phyloP scores from a whole-genome alignment of 2,113 vertebrate genomes.

The Hystrix cristata region DNA sequence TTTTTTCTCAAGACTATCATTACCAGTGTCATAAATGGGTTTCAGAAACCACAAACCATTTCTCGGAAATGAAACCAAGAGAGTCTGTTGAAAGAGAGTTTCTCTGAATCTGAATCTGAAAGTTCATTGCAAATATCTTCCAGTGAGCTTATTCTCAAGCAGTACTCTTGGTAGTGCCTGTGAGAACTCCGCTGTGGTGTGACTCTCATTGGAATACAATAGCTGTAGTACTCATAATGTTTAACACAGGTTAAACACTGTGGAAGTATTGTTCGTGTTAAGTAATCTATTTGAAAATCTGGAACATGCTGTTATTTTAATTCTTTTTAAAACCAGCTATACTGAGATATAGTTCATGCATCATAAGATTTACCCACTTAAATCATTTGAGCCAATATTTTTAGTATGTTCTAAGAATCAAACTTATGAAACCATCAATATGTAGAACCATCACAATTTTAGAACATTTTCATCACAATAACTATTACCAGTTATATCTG shows the following conservation, averaged over 20 bases:
- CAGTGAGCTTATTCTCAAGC: background rate
- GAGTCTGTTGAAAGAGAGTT: background rate
- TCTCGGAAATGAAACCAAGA: constrained; percentile 36
- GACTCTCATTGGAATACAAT: background rate
- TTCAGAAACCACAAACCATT: constrained; percentile 40
- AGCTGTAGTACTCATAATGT: background rate
- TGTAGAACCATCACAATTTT: background rate
- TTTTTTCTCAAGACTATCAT: background rate
- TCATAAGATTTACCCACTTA: background rate
- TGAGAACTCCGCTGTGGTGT: background rate
- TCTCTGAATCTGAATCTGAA: background rate
- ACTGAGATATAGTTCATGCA: background rate
- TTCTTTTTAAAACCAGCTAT: background rate
- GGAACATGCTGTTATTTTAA: background rate
- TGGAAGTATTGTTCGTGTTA: background rate
- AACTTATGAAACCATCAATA: background rate
- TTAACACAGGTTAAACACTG: background rate
- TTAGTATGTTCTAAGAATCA: background rate
- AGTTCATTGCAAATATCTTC: background rate
- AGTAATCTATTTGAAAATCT: constrained; percentile 1
- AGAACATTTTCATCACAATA: background rate
- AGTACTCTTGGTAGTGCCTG: background rate
- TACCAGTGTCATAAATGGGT: background rate
- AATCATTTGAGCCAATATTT: background rate
- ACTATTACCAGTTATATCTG: background rate